Evolutionary conservation across 1,140 invertebrate genomes (phyloP), one percentile per base, ranked within the genome.

Genomic region (Brachionus koreanus): DNA sequence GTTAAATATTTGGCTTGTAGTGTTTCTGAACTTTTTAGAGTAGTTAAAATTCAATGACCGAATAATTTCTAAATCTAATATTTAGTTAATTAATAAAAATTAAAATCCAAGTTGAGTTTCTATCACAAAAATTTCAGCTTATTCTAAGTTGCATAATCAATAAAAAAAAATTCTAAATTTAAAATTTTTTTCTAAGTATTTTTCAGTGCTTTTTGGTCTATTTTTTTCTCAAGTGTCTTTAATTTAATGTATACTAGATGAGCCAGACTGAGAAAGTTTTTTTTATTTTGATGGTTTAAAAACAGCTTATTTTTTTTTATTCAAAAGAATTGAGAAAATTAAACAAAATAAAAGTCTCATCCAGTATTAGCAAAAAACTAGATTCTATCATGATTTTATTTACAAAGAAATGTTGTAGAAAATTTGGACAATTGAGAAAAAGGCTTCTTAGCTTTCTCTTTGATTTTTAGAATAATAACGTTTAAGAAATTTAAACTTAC

Each of bases 31-130:
- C 49, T 57, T 29, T 29, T 57, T 57, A 19, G 19, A 57, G 49
- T 57, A 57, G 49, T 57, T 57, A 57, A 57, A 57, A 57, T 57
- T 57, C 49, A 57, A 57, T 57, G 49, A 57, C 49, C 49, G 49
- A 57, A 57, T 19, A 57, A 57, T 57, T 57, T 57, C 5, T 7
- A 25, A 57, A 57, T 25, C 49, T 9, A 57, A 57, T 57, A 57
- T 57, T 57, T 57, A 19, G 19, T 57, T 19, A 25, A 57, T 57
- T 57, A 57, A 25, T 57, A 7, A 57, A 57, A 57, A 42, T 13
- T 42, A 29, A 29, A 3, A 29, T 42, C 12, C 39, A 1, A 42
- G 39, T 42, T 42, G 6, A n/a, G 0, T 2, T 16, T 49, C 16
- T 49, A n/a, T 49, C 16, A 5, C 43, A 16, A 57, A 57, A 19